phyloP scores from a whole-genome alignment of 2,113 vertebrate species.

The Strigops habroptila region DNA sequence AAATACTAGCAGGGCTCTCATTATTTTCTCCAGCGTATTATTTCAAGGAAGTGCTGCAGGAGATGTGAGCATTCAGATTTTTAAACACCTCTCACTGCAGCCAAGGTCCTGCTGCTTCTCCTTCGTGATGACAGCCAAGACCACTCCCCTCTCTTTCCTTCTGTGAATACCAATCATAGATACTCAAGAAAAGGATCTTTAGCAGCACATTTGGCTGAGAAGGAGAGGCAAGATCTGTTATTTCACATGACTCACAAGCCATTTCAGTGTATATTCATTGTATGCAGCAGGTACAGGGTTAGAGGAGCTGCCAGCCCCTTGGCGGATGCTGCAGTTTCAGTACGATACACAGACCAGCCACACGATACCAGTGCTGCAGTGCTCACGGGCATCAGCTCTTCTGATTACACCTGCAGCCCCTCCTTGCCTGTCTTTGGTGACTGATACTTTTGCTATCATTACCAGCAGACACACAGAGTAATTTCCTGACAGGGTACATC shows the following conservation, averaged over 20 bases:
- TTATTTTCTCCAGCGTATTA: not conserved
- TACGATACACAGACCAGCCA: not conserved
- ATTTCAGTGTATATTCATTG: not conserved
- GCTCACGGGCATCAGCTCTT: not conserved
- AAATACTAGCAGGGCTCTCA: not conserved
- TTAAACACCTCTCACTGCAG: not conserved
- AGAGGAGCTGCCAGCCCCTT: not conserved
- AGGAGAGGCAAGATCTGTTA: not conserved
- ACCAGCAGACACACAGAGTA: not conserved
- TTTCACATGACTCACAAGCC: not conserved
- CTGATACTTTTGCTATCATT: not conserved
- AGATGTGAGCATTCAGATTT: not conserved
- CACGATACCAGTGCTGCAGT: not conserved
- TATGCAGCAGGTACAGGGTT: not conserved
- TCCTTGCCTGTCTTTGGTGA: not conserved
- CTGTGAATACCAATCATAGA: not conserved
- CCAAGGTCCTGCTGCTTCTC: conserved; percentile 10
- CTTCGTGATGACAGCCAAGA: not conserved
- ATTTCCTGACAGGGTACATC: not conserved
- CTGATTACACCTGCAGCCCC: not conserved
- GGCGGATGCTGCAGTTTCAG: not conserved
- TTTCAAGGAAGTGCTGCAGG: not conserved
- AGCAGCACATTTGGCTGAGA: not conserved
- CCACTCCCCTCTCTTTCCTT: not conserved
- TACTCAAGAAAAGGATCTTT: not conserved